Evolutionary conservation across 53 echinoderm and acorn worm species (phyloP), one percentile per base, ranked within the genome.

Genomic region (Paracentrotus lividus): DNA sequence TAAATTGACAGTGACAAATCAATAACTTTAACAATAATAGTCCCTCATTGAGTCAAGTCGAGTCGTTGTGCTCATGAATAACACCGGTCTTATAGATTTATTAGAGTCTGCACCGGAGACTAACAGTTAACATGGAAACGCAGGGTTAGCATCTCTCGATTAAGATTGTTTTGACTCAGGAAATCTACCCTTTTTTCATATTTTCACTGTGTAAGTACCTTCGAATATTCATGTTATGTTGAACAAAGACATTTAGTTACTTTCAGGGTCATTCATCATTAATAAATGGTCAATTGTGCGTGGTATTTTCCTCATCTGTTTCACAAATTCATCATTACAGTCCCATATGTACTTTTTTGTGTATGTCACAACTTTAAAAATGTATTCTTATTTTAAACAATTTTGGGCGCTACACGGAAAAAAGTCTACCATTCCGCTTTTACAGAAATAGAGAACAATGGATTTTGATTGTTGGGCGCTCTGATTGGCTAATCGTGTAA

Each of bases 121-220:
- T 72, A 72, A 72, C 72, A 72, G 72, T 72, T 72, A 72, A 72
- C 72, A 72, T 72, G 72, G 72, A 72, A 72, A 72, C 72, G 72
- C 40, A 9, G 36, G 20, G 40, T 32, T 72, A 72, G 36, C 18
- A 5, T 72, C 36, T 15, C 69, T 16, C 20, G 18, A 38, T 40
- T 15, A 40, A 15, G 1, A 29, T 67, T 67, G 32, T 15, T 67
- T 72, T 72, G 36, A 40, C 40, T 9, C 36, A 72, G 40, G 72
- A 72, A 40, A 72, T 40, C 69, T n/a, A 38, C 15, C 12, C 38
- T 34, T 69, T 20, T 4, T 40, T 21, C 1, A 38, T 72, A 72
- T 36, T 72, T 40, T 20, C 40, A 27, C 40, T 20, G 4, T 7
- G 72, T 72, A 72, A 72, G 72, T 72, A 14, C 36, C 40, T 72